Base-by-base conservation (phyloP, 2,797 vertebrate genomes). In the Emys orbicularis region DNA sequence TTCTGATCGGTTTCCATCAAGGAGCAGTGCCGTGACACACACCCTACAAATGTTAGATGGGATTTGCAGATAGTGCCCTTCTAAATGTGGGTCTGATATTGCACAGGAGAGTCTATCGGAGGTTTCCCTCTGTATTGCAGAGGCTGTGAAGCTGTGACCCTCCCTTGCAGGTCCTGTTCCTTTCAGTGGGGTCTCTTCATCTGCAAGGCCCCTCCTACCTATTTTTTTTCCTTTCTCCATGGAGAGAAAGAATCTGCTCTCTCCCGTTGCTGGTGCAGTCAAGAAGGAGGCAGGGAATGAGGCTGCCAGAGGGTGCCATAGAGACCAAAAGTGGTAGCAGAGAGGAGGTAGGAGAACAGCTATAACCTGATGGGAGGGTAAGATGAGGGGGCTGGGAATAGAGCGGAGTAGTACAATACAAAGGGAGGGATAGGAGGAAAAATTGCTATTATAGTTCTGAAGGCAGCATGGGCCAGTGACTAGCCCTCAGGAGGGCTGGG, bases 401-500 rank as follows among this genome's bases (percentile, higher is more conserved):
- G 11, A 5, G 52, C 27, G 83, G 68, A 3, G 1, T 1, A 1
- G 21, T 76, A 49, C 18, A 47, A 34, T 52, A 50, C 12, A 61
- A 0, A 4, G 1, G 0, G 1, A 0, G 15, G 1, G 2, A 5
- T 3, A 4, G 29, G 41, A 19, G 59, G 49, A 25, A 80, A 1
- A 47, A 1, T 8, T 29, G 44, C 59, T 89, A 21, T 61, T 68
- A 61, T 34, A 27, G 19, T 34, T 50, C n/a, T 84, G 74, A 56
- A 72, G 65, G 19, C 2, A 52, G 4, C 3, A 0, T 50, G 41
- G 77, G 31, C 54, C 81, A 79, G 34, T 37, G 2, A 25, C 44
- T 81, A 87, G 34, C 29, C 77, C 57, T 27, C 31, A 4, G 0
- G 3, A 56, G 77, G 44, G 29, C 61, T 31, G 61, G 59, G 44